Percentiles rank a stretch among this genome's conserved stretches.
These are phyloP conservation scores for Oncorhynchus kisutch DNA, from an alignment of 2,113 vertebrate genomes.

Conservation along the genomic window DNA sequence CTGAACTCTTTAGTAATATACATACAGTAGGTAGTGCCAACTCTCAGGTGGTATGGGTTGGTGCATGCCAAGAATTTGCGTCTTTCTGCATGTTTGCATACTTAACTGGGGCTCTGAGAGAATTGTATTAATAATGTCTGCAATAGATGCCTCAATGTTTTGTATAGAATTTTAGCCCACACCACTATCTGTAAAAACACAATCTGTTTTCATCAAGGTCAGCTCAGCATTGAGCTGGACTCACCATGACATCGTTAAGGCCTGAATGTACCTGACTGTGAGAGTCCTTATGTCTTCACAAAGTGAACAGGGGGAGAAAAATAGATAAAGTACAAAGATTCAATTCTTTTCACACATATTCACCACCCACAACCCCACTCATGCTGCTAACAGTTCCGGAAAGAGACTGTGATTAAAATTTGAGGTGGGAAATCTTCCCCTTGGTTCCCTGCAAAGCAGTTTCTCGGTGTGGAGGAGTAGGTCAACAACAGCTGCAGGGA, in stretches of 20 bases:
- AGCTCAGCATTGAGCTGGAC: background rate
- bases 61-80: no score
- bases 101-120: background rate
- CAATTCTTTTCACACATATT: background rate
- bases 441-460: constrained; percentile 48
- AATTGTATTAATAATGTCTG: background rate
- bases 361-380: constrained; percentile 21
- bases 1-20: no score
- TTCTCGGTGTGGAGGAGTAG: constrained; percentile 36
- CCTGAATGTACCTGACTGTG: no score
- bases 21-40: no score
- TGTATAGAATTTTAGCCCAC: background rate
- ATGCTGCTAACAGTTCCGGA: constrained; percentile 31
- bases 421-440: constrained; percentile 42
- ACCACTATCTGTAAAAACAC: background rate
- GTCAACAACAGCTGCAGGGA: constrained; percentile 50
- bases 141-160: background rate
- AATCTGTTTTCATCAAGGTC: background rate
- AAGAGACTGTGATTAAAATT: constrained; percentile 51
- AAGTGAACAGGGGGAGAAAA: background rate
- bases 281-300: no score
- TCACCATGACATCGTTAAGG: background rate
- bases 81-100: background rate
- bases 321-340: constrained; percentile 7
- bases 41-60: no score